Base-by-base conservation (phyloP, 1,140 invertebrate species). In the Euura saliciscinereae region DNA sequence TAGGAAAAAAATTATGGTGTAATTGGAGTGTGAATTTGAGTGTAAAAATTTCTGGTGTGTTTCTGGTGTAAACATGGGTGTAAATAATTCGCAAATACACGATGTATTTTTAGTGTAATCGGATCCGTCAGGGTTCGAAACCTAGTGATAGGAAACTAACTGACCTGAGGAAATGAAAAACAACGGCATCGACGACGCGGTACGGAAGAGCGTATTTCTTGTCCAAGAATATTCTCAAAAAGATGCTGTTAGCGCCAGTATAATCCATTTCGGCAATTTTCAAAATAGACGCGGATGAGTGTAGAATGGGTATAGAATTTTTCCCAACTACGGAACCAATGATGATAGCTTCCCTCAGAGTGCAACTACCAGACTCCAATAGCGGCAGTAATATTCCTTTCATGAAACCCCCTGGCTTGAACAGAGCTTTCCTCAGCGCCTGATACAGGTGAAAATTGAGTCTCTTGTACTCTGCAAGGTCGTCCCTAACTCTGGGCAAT, bases 261-360 rank as follows among this genome's bases (percentile, higher is more conserved):
- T 99, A 99, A 76, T 96, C 95, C 97, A 99, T 98, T 89, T 99
- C 96, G 45, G 98, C 97, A 74, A 99, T 96, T 89, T 97, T 98
- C 2, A 98, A 84, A 77, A 99, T 92, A 43, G 97, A 96, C 11
- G 98, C 98, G 68, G 96, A 95, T 0, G 98, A 98, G 86, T 99
- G 98, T n/a, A 99, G 88, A 69, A 99, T 93, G 3, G 98, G 98
- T 66, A 99, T 96, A 0, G 97, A 98, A 85, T 94, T 96, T 77
- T 96, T 94, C 0, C 93, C 92, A 45, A 99, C 82, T 0, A 99
- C 94, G 59, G 97, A 98, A 3, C 97, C 95, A 75, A 99, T 88
- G 71, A 99, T 99, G 44, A 97, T 94, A 0, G 98, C 98, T 89
- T 99, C 98, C 75, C 98, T 88, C 65, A 99, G 87, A 3, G 97